Conservation (phyloP, 2,113 vertebrate genomes). For the Pelodiscus sinensis region DNA sequence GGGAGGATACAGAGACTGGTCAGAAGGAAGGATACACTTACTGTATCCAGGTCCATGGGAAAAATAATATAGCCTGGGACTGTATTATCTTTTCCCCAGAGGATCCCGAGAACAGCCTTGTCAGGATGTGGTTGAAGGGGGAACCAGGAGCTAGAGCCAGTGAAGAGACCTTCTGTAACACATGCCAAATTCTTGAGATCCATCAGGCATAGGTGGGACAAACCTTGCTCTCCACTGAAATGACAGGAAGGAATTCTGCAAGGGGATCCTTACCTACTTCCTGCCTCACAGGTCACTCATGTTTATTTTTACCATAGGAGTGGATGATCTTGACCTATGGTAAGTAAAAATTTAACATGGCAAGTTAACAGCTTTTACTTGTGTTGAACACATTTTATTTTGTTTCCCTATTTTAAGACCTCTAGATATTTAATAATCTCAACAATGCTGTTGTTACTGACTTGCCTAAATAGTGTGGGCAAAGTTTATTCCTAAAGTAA, state of each 20-base stretch:
- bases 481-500: not conserved
- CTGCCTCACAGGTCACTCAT: not conserved
- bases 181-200: not conserved
- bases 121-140: not conserved
- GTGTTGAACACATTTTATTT: too few relatives aligned
- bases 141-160: not conserved
- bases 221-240: not conserved
- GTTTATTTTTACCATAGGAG: not conserved
- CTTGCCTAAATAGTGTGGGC: not conserved
- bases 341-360: not conserved
- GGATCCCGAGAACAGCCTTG: not conserved
- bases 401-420: not conserved
- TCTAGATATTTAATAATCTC: not conserved
- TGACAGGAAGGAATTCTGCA: not conserved
- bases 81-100: not conserved
- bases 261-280: not conserved
- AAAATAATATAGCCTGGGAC: not conserved
- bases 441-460: not conserved
- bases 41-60: not conserved
- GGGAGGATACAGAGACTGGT: not conserved
- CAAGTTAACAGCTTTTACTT: not conserved
- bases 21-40: not conserved
- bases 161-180: not conserved
- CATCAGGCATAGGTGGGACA: not conserved
- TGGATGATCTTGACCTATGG: not conserved